Evolutionary conservation across 2,888 invertebrate species (phyloP), one percentile per base, ranked within the genome.

Genomic region (Meghimatium bilineatum): DNA sequence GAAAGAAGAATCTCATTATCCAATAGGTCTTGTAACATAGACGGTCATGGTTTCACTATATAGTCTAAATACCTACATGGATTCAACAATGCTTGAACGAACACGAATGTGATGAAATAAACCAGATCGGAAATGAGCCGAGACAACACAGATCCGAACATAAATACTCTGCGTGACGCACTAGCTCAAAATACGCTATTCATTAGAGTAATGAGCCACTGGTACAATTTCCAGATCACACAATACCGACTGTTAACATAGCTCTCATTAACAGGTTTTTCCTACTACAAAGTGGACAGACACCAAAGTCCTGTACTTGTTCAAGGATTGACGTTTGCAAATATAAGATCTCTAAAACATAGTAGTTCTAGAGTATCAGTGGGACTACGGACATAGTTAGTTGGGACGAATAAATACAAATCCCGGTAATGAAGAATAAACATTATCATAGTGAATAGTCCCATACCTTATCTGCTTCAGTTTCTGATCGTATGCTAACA

Each of bases 351-450:
- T 34, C 17, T 20, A 10, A 69, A 69, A 20, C 69, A 32, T n/a
- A 71, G 23, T 36, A 17, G 36, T 34, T 69, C 1, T 1, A 17
- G 34, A 1, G 12, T 26, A 23, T 36, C 20, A 29, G 23, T 23
- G 8, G 20, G 26, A 34, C 34, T 17, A 14, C 69, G 36, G 69
- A 69, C 36, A 34, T 20, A 14, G 36, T 34, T 34, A 14, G 36
- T 56, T 10, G 26, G 12, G 20, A 34, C 34, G 36, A 34, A 34
- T 23, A 69, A 69, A 69, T 23, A 69, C 1, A 69, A 8, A 3
- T 44, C 26, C 17, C 23, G 69, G 69, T 69, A 69, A 69, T 36
- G 23, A 52, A 32, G 38, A 83, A 44, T n/a, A 63, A 63, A 63
- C 29, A 63, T 14, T 63, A 10, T n/a, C 23, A 2, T 3, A 23